Conservation (phyloP, 53 echinoderm and acorn worm genomes). For the Echinarachnius parma region DNA sequence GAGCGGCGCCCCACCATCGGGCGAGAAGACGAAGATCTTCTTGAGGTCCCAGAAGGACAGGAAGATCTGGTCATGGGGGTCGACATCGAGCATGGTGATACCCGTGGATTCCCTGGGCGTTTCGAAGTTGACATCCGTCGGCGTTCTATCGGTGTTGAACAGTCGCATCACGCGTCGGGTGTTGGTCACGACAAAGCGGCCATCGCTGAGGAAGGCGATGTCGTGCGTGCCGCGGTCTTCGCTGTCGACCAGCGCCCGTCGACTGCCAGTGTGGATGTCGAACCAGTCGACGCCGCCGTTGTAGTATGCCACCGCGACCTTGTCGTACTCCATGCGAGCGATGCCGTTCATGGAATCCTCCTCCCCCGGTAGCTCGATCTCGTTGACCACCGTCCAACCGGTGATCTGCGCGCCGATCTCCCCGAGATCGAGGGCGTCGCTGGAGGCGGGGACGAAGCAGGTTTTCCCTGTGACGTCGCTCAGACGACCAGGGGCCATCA, state of each 20-base stretch:
- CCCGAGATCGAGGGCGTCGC: slow-evolving; percentile 29
- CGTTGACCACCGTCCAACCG: slow-evolving; percentile 32
- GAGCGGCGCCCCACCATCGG: slow-evolving; percentile 21
- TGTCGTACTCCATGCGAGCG: slow-evolving; percentile 24
- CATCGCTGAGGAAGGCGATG: slow-evolving; percentile 36
- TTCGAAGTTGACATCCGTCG: slow-evolving; percentile 19
- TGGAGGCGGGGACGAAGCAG: slow-evolving; percentile 23
- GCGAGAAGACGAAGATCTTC: slow-evolving; percentile 30
- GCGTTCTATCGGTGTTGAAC: slow-evolving; percentile 22
- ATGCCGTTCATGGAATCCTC: slow-evolving; percentile 35
- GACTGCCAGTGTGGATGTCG: slow-evolving; percentile 2
- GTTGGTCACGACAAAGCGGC: slow-evolving; percentile 25
- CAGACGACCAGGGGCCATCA: slow-evolving; percentile 21
- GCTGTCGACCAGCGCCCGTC: slow-evolving; percentile 12
- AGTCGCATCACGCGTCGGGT: slow-evolving; percentile 25
- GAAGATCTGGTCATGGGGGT: slow-evolving; percentile 17
- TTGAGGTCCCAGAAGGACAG: slow-evolving; percentile 30
- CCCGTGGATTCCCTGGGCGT: slow-evolving; percentile 24
- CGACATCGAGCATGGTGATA: slow-evolving; percentile 26
- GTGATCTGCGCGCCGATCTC: slow-evolving; percentile 40
- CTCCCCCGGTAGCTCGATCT: slow-evolving; percentile 28
- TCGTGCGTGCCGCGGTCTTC: slow-evolving; percentile 44
- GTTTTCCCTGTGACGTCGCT: slow-evolving; percentile 20
- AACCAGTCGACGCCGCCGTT: slow-evolving; percentile 32
- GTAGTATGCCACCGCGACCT: slow-evolving; percentile 36